Conservation (phyloP, 2,888 invertebrate genomes). For the Nasonovia ribisnigri region DNA sequence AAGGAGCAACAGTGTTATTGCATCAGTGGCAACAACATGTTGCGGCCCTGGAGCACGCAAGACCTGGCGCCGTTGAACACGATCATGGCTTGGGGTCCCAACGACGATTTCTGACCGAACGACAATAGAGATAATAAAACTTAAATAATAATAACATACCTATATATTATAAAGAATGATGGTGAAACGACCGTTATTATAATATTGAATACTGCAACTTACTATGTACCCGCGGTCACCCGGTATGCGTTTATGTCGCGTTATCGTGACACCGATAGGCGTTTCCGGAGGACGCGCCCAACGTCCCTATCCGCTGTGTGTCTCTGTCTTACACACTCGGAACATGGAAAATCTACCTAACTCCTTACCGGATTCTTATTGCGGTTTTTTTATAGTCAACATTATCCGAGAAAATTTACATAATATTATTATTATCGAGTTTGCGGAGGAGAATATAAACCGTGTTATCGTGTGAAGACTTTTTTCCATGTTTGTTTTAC, state of each 20-base stretch:
- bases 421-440: background rate
- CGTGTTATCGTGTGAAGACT: background rate
- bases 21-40: slow-evolving; percentile 68
- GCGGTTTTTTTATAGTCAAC: background rate
- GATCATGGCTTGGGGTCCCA: slow-evolving; percentile 77
- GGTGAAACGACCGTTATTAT: background rate
- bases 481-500: background rate
- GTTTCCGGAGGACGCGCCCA: no score
- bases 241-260: background rate
- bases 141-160: background rate
- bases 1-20: slow-evolving; percentile 71
- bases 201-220: background rate
- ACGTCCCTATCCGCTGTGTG: no score
- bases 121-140: background rate
- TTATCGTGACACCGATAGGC: background rate
- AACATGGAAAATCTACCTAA: background rate
- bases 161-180: background rate
- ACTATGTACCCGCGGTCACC: background rate
- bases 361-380: background rate
- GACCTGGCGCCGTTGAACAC: slow-evolving; percentile 80
- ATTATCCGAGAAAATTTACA: background rate
- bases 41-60: slow-evolving; percentile 82
- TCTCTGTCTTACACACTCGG: background rate
- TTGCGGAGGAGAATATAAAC: background rate
- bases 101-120: slow-evolving; percentile 69